These are phyloP conservation scores for Hydriomena furcata DNA, from an alignment of 2,888 invertebrate species.

Conservation along the genomic window DNA sequence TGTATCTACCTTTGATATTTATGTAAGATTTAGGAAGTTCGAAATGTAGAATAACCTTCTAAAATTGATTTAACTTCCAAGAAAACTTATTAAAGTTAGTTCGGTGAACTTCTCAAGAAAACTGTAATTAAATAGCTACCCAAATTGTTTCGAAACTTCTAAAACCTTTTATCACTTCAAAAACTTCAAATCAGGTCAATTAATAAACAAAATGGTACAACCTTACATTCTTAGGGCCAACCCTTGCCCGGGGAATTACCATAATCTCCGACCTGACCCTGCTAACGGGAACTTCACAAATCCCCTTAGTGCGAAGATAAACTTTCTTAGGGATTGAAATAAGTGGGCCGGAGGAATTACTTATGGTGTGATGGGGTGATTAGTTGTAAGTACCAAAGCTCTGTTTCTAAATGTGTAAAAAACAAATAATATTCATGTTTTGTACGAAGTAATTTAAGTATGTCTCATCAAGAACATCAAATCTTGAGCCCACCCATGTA, in stretches of 20 bases:
- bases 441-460: too few species aligned
- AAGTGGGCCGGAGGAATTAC: conserved; percentile 22
- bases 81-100: conserved; percentile 17
- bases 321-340: conserved; percentile 27
- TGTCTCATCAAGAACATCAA: too few species aligned
- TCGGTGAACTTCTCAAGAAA: conserved; percentile 15
- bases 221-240: conserved; percentile 33
- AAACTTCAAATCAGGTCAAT: conserved; percentile 34
- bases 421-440: too few species aligned
- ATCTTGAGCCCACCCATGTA: neutral
- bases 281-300: conserved; percentile 14
- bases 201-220: conserved; percentile 37
- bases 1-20: too few species aligned
- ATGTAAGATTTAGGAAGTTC: neutral
- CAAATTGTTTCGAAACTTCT: conserved; percentile 23
- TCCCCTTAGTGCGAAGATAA: conserved; percentile 21
- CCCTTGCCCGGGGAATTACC: conserved; percentile 36
- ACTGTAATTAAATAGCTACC: conserved; percentile 24
- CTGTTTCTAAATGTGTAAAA: neutral
- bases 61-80: neutral
- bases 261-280: conserved; percentile 38
- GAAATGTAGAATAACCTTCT: neutral
- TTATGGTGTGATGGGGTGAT: conserved; percentile 17
- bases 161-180: conserved; percentile 25
- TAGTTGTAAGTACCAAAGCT: conserved; percentile 6